phyloP scores from a whole-genome alignment of 2,113 vertebrate species.

The Lucifuga dentata region DNA sequence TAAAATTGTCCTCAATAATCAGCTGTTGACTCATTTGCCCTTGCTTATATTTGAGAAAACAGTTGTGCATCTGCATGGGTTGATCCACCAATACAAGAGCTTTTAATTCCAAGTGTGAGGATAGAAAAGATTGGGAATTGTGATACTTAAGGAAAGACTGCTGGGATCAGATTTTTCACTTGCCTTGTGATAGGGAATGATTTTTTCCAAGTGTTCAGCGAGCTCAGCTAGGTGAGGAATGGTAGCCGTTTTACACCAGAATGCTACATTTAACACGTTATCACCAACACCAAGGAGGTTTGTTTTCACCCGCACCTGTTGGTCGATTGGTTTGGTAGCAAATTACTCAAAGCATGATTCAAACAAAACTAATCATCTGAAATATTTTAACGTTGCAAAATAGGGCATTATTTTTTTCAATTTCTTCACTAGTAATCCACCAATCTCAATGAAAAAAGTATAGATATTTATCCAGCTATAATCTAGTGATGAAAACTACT shows the following conservation, averaged over 20 bases:
- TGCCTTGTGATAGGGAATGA: neutral
- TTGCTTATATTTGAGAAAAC: neutral
- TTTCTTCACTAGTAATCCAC: too few species aligned
- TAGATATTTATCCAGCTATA: too few species aligned
- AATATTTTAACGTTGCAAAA: too few species aligned
- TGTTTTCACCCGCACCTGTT: too few species aligned
- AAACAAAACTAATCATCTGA: too few species aligned
- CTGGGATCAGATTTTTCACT: neutral
- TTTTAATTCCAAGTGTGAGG: neutral
- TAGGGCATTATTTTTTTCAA: too few species aligned
- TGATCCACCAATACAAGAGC: neutral
- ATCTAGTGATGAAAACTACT: too few species aligned
- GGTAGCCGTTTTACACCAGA: conserved; percentile 29
- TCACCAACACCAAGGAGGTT: neutral
- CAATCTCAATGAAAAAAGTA: too few species aligned
- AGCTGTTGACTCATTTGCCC: neutral
- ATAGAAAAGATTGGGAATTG: too few species aligned
- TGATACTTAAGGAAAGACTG: neutral
- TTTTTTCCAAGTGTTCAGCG: neutral
- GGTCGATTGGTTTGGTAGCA: too few species aligned
- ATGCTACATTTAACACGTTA: conserved; percentile 24
- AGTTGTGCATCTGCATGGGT: too few species aligned
- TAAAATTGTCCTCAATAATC: conserved; percentile 57
- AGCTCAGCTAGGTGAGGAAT: neutral
- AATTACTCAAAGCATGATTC: too few species aligned